Conservation (phyloP, 2,113 vertebrate genomes). For the Crotalus helleri region DNA sequence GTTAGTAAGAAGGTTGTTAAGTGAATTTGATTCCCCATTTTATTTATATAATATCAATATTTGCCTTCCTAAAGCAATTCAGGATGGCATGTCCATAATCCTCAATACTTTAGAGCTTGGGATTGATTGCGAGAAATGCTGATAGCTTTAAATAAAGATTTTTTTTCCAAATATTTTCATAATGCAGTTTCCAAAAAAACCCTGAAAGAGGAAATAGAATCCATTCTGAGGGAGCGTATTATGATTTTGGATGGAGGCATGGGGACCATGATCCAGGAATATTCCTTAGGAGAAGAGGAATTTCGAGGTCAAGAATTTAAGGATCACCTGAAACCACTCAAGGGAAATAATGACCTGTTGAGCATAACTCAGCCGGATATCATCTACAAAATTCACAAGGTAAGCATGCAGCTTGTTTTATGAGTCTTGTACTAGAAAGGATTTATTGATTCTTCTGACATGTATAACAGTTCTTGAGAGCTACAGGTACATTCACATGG, state of each 20-base stretch:
- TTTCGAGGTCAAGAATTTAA: conserved; percentile 87
- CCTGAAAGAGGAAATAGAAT: conserved; percentile 75
- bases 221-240: conserved; percentile 79
- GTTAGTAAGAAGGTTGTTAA: too few relatives aligned
- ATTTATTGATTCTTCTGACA: neutral
- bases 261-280: conserved; percentile 96
- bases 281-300: conserved; percentile 76
- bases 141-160: neutral
- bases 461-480: neutral
- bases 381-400: conserved; percentile 91
- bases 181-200: conserved; percentile 35
- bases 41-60: neutral
- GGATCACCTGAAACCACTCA: conserved; percentile 79
- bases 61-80: neutral
- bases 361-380: conserved; percentile 87
- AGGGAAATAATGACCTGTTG: conserved; percentile 95
- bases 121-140: neutral
- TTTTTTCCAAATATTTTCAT: conserved; percentile 3
- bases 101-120: neutral
- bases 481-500: neutral
- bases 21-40: neutral
- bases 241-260: conserved; percentile 95
- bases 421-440: neutral
- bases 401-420: conserved; percentile 48
- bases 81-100: neutral